phyloP scores from a whole-genome alignment of 2,113 vertebrate species.

The Lampris megalopsis region DNA sequence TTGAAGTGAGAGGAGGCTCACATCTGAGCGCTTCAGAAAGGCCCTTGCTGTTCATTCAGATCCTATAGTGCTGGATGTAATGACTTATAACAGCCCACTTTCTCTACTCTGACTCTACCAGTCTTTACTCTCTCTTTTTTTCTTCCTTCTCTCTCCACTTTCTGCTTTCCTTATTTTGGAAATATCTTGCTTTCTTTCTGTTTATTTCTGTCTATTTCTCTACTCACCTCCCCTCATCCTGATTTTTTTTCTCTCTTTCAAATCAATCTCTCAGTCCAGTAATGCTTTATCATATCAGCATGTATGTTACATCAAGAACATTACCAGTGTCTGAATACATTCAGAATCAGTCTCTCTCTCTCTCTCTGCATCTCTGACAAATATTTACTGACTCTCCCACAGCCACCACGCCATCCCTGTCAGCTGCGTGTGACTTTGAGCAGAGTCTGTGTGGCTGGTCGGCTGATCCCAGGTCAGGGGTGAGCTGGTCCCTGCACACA shows the following conservation, averaged over 20 bases:
- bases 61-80: slow-evolving; percentile 18
- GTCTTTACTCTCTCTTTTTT: slow-evolving; percentile 8
- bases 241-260: slow-evolving; percentile 13
- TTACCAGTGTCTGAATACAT: slow-evolving; percentile 30
- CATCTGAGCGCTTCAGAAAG: too few relatives aligned
- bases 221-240: slow-evolving; percentile 8
- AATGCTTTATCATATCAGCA: slow-evolving; percentile 31
- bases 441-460: slow-evolving; percentile 92
- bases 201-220: not conserved
- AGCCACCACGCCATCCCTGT: slow-evolving; percentile 81
- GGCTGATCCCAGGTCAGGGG: slow-evolving; percentile 87
- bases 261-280: slow-evolving; percentile 11
- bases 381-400: not conserved
- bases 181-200: not conserved
- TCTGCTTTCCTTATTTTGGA: not conserved
- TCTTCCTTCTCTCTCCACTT: not conserved
- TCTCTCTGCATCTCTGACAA: not conserved
- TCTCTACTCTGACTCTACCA: not conserved
- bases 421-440: slow-evolving; percentile 95
- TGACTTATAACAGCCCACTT: not conserved
- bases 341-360: slow-evolving; percentile 4
- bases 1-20: not conserved
- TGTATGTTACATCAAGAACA: slow-evolving; percentile 11
- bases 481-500: slow-evolving; percentile 87
- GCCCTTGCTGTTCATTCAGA: not conserved